Conservation (phyloP, 1,140 invertebrate genomes). For the Tyrophagus putrescentiae region DNA sequence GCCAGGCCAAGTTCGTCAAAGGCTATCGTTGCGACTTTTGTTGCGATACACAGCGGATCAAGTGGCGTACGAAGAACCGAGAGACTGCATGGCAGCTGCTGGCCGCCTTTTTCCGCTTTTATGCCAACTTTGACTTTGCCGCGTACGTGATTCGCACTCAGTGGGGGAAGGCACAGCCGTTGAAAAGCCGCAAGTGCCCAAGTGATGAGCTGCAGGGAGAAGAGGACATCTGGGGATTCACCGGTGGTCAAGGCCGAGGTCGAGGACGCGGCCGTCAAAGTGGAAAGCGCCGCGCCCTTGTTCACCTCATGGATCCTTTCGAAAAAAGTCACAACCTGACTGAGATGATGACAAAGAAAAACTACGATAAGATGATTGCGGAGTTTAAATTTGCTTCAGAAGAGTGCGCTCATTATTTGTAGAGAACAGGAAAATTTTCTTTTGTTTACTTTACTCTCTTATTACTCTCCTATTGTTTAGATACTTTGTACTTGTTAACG, state of each 20-base stretch:
- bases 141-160: background rate
- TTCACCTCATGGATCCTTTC: conserved; percentile 4
- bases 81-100: background rate
- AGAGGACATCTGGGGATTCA: too few species aligned
- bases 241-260: too few species aligned
- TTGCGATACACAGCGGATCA: too few species aligned
- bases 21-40: conserved; percentile 4
- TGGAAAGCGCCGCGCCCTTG: background rate
- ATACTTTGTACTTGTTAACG: too few species aligned
- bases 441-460: too few species aligned
- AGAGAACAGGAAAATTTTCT: too few species aligned
- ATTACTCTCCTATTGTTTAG: too few species aligned
- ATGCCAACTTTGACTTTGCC: background rate
- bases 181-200: background rate
- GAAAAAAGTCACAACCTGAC: conserved; percentile 3
- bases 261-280: background rate
- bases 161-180: background rate
- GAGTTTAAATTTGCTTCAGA: background rate
- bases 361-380: background rate
- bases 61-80: background rate
- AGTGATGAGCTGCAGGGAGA: too few species aligned
- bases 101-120: background rate
- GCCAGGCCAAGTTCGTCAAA: background rate
- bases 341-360: background rate
- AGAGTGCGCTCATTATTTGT: background rate